Conservation (phyloP, 2,888 invertebrate genomes). For the Nemotelus nigrinus region DNA sequence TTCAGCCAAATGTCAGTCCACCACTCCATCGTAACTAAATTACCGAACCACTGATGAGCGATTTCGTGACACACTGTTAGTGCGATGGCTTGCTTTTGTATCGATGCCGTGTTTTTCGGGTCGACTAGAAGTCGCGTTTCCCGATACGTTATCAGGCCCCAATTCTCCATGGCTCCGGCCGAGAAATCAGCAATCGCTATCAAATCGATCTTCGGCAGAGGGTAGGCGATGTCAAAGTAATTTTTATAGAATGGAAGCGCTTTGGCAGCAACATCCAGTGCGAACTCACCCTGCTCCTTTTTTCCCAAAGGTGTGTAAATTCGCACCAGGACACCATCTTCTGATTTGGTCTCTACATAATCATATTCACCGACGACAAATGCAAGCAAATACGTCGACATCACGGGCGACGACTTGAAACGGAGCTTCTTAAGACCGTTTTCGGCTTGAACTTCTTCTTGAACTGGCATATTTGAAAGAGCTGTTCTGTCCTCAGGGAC, state of each 20-base stretch:
- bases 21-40: conserved; percentile 98
- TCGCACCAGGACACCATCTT: conserved; percentile 82
- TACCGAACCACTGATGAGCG: conserved; percentile 99
- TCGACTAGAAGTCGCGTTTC: conserved; percentile 93
- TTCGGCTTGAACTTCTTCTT: conserved; percentile 65
- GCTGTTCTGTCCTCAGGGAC: conserved; percentile 86
- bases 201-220: conserved; percentile 94
- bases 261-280: conserved; percentile 90
- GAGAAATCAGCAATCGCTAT: conserved; percentile 97
- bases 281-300: conserved; percentile 90
- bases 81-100: conserved; percentile 86
- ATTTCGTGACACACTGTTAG: conserved; percentile 91
- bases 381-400: conserved; percentile 96
- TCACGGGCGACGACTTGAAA: conserved; percentile 87
- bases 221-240: conserved; percentile 94
- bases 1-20: conserved; percentile 98
- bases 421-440: conserved; percentile 68
- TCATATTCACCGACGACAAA: conserved; percentile 96
- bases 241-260: conserved; percentile 93
- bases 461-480: conserved; percentile 90
- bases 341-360: conserved; percentile 84
- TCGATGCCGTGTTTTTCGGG: conserved; percentile 87
- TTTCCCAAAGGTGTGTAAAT: conserved; percentile 91
- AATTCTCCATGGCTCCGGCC: conserved; percentile 98
- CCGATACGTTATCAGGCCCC: conserved; percentile 93